Evolutionary conservation across 2,797 vertebrate genomes (phyloP).

Genomic region (Pantherophis vulpinus): DNA sequence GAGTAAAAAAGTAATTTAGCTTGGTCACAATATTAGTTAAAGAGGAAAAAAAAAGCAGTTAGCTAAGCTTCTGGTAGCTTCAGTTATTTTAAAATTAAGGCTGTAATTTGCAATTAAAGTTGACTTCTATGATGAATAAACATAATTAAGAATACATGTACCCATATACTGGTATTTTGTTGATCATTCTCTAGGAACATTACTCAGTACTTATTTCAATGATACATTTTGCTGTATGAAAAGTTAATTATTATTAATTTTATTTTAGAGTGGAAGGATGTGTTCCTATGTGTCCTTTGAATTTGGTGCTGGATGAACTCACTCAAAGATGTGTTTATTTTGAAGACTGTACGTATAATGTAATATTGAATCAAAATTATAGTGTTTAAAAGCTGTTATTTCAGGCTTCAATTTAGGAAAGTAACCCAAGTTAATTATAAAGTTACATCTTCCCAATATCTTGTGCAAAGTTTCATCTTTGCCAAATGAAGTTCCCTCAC

Average conservation of each 20-base stretch:
- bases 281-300: conserved; percentile 82
- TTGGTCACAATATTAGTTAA: not conserved
- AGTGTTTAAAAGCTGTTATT: not conserved
- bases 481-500: not conserved
- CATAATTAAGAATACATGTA: not conserved
- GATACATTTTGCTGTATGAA: not conserved
- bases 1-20: not conserved
- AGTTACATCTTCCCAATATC: not conserved
- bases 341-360: conserved; percentile 85
- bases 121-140: not conserved
- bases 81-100: not conserved
- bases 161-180: not conserved
- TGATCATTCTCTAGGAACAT: not conserved
- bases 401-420: not conserved
- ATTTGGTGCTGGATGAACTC: conserved; percentile 92
- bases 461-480: not conserved
- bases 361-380: conserved; percentile 3
- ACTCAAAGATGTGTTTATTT: conserved; percentile 88
- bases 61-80: not conserved
- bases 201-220: not conserved
- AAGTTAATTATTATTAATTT: conserved; percentile 30
- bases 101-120: not conserved
- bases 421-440: not conserved
- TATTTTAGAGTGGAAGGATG: conserved; percentile 90
- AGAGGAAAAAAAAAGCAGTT: not conserved